phyloP scores from a whole-genome alignment of 2,797 vertebrate species.

The Phrynocephalus forsythii region DNA sequence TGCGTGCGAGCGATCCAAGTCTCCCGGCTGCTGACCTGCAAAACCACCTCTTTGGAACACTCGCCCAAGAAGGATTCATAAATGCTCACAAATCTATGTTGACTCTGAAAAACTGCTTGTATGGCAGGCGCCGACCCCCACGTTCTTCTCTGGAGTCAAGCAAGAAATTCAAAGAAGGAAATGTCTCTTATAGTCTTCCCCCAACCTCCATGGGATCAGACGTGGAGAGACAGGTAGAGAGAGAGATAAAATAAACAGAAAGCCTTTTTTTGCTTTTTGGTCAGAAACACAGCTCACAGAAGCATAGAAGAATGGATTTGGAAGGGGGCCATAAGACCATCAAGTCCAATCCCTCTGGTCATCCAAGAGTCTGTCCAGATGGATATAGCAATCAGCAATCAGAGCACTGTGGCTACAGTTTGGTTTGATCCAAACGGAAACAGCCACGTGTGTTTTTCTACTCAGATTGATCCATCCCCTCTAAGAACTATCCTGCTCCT shows the following conservation, averaged over 20 bases:
- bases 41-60: not conserved
- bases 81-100: conserved; percentile 19
- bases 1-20: not conserved
- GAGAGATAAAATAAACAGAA: not conserved
- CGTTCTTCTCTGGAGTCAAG: not conserved
- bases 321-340: too few species aligned
- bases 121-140: not conserved
- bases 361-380: too few species aligned
- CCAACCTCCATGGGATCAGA: not conserved
- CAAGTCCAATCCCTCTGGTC: too few species aligned
- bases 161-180: not conserved
- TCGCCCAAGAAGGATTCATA: not conserved
- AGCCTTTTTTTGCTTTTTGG: too few species aligned
- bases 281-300: too few species aligned
- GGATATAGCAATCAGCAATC: too few species aligned
- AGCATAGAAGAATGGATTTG: too few species aligned
- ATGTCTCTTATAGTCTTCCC: not conserved
- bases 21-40: not conserved
- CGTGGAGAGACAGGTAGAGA: not conserved
- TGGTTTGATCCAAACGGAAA: too few species aligned
- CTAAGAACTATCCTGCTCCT: too few species aligned
- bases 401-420: too few species aligned
- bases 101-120: not conserved
- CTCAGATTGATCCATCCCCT: too few species aligned
- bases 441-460: too few species aligned